A percentile compares a stretch with the other conserved stretches of the same genome.
phyloP scores from a whole-genome alignment of 2,797 vertebrate species.

The Gallinago stenura region DNA sequence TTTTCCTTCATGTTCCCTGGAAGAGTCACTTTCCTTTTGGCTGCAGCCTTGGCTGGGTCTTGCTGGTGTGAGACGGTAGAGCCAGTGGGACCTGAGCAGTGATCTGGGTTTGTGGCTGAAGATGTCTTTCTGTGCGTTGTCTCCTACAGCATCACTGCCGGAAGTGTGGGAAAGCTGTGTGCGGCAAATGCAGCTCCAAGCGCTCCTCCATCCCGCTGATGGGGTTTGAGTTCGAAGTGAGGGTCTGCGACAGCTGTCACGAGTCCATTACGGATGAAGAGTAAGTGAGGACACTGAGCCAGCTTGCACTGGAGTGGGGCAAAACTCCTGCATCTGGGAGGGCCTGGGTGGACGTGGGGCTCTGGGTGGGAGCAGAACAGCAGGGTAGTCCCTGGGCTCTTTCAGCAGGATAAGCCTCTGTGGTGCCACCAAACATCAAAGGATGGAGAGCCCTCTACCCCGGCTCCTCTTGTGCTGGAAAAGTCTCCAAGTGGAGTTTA shows the following conservation, averaged over 20 bases:
- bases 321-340: neutral
- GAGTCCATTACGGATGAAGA: slow-evolving; percentile 97
- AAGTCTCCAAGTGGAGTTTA: neutral
- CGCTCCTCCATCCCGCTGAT: slow-evolving; percentile 96
- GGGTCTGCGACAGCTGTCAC: slow-evolving; percentile 95
- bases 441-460: too few relatives aligned
- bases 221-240: slow-evolving; percentile 98
- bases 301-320: fast-evolving
- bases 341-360: neutral
- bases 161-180: slow-evolving; percentile 92
- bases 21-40: neutral
- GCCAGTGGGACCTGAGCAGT: neutral
- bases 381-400: neutral
- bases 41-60: neutral
- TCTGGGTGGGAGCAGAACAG: neutral
- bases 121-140: neutral
- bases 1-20: neutral
- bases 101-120: neutral
- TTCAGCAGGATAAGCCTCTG: neutral
- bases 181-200: slow-evolving; percentile 94
- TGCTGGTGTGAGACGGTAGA: neutral
- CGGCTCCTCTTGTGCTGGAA: neutral
- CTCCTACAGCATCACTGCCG: slow-evolving; percentile 84
- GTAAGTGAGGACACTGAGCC: slow-evolving; percentile 83
- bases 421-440: fast-evolving